Conservation (phyloP, 2,888 invertebrate genomes). For the Meghimatium bilineatum region DNA sequence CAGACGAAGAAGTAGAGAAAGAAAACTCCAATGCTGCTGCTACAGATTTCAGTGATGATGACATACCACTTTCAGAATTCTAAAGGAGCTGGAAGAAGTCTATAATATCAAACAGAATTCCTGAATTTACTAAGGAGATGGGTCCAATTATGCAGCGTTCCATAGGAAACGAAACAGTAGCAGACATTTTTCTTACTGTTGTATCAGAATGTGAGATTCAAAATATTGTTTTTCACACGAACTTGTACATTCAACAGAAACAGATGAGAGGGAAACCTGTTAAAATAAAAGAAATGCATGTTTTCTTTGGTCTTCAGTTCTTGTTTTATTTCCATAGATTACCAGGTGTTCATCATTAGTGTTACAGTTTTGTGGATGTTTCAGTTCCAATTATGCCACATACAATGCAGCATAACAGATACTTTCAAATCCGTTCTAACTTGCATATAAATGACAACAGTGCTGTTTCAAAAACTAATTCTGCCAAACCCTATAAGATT, state of each 20-base stretch:
- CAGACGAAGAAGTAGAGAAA: conserved; percentile 3
- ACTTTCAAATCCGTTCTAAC: neutral
- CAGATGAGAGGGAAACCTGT: neutral
- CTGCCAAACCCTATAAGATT: conserved; percentile 41
- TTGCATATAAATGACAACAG: conserved; percentile 41
- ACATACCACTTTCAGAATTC: neutral
- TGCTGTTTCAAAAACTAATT: neutral
- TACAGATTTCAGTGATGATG: neutral
- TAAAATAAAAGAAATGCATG: neutral
- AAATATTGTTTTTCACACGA: neutral
- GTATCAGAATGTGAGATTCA: neutral
- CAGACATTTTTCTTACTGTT: neutral
- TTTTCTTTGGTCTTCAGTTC: neutral
- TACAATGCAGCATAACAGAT: neutral
- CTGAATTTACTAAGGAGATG: neutral
- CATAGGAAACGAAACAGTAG: neutral
- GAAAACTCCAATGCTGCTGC: neutral
- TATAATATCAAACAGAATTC: neutral
- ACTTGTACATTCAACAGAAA: conserved; percentile 5
- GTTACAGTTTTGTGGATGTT: neutral
- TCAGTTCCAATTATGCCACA: neutral
- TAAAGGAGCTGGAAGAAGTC: neutral
- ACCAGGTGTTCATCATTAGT: neutral
- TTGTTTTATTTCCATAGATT: neutral
- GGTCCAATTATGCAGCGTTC: neutral